Base-by-base conservation (phyloP, 2,797 vertebrate genomes). In the Bradypus variegatus region DNA sequence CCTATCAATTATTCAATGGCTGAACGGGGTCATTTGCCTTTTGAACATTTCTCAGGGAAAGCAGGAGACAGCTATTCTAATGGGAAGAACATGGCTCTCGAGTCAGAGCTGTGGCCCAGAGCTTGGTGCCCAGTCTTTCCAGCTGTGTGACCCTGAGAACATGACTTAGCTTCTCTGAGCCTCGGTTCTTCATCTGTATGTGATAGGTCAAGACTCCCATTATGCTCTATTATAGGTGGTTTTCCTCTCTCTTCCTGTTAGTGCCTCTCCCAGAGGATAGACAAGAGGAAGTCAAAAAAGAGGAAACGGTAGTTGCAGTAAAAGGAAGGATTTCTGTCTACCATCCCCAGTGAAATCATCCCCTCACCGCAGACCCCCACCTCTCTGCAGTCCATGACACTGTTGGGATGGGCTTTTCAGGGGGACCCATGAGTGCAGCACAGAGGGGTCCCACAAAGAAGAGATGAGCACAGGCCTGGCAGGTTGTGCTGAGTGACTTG, bases 191-290 rank as follows among this genome's bases (percentile, higher is more conserved):
- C 60, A 15, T 60, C 41, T 31, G 31, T 50, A 38, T 0, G 0
- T 38, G n/a, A 50, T 19, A 21, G 75, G 73, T 33, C 29, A 29
- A 25, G 1, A 11, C 11, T 36, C 31, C 4, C 23, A 16, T 23
- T n/a, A 64, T 18, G 2, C 50, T 5, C 27, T 27, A 3, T 1
- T 21, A n/a, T 7, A 4, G 53, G 31, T 0, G 1, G 67, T 19
- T 33, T 64, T 38, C 25, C 45, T 27, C 19, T 41, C 62, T 73
- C 27, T 21, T 55, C 53, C 53, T 6, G 55, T 25, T 1, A 38
- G 70, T 11, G 3, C 4, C 79, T 58, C 45, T 65, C 81, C 45
- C 38, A 19, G 50, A 86, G 55, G 33, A 77, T 1, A 3, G 27
- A 29, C 23, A 48, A 55, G 8, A 33, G 31, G 62, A 48, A 53